These are phyloP conservation scores for Drosophila sulfurigaster DNA, from an alignment of 1,140 invertebrate species.

Conservation along the genomic window DNA sequence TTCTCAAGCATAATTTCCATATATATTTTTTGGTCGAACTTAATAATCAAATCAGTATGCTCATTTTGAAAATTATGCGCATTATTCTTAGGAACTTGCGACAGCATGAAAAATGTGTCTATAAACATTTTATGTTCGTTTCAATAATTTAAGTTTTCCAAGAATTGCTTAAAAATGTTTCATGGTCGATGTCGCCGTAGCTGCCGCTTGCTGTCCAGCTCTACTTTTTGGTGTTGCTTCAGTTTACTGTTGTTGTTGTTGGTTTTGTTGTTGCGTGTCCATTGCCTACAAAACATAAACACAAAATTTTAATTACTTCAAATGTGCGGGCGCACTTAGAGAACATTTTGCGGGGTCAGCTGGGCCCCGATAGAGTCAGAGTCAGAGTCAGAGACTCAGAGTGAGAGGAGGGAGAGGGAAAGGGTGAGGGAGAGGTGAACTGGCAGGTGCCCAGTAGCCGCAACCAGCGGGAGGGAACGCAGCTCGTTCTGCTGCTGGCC, in stretches of 20 bases:
- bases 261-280: conserved; percentile 36
- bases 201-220: neutral
- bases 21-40: neutral
- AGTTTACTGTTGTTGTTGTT: conserved; percentile 4
- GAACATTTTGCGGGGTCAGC: conserved; percentile 78
- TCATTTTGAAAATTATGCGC: conserved; percentile 23
- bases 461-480: conserved; percentile 36
- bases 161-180: conserved; percentile 69
- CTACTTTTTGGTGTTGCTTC: conserved; percentile 4
- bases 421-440: neutral
- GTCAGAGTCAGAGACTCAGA: neutral
- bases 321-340: conserved; percentile 80
- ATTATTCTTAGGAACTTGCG: conserved; percentile 59
- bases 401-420: neutral
- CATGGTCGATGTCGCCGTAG: conserved; percentile 53
- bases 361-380: conserved; percentile 34
- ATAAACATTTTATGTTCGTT: conserved; percentile 66
- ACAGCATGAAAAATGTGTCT: conserved; percentile 69
- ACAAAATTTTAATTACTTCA: conserved; percentile 81
- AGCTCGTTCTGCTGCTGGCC: conserved; percentile 26
- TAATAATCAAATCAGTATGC: conserved; percentile 12
- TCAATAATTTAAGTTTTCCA: conserved; percentile 74
- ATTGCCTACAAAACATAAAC: conserved; percentile 69
- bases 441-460: conserved; percentile 72
- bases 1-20: neutral